Evolutionary conservation across 2,113 vertebrate species (phyloP), one percentile per base, ranked within the genome.

Genomic region (Cercopithecus mona): DNA sequence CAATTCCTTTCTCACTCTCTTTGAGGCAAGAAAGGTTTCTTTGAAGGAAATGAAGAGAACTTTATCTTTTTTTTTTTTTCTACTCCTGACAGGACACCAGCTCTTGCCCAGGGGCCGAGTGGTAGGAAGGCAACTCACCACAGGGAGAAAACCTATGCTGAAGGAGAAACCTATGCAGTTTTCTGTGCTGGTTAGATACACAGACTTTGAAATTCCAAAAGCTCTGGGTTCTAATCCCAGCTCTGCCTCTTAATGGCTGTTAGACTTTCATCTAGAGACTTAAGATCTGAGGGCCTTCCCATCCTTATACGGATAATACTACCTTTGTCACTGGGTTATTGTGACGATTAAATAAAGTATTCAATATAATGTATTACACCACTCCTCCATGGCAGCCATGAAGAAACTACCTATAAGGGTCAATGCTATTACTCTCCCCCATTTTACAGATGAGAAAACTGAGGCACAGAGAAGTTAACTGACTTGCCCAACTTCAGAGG

Each of bases 1-100:
- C 17, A 20, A 18, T 59, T 59, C 75, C 88, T 84, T 75, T n/a
- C 79, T 68, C 13, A 0, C 27, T 40, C 68, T 94, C 66, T 76
- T 23, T 78, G 80, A 83, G 90, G 30, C 12, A 1, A 78, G 48
- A 92, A 90, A 32, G 45, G 4, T 57, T 83, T 88, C 97, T 92
- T 52, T 57, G 79, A 55, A 91, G 79, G 75, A 57, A 38, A 72
- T 18, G 81, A n/a, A 12, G 70, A 73, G 38, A 80, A 76, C 38
- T 35, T 68, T 38, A 16, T 92, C 92, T 66, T 76, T 23, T 90
- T 87, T 48, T 43, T 52, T 55, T 52, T 66, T 32, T 52, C 78
- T 79, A 22, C 52, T 59, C 72, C 85, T n/a, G 25, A 45, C n/a
- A n/a, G 64, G 61, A n/a, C 32, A 48, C 40, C 8, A 30, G 76